These are phyloP conservation scores for Tapirus indicus DNA, from an alignment of 2,797 vertebrate species.

Conservation along the genomic window DNA sequence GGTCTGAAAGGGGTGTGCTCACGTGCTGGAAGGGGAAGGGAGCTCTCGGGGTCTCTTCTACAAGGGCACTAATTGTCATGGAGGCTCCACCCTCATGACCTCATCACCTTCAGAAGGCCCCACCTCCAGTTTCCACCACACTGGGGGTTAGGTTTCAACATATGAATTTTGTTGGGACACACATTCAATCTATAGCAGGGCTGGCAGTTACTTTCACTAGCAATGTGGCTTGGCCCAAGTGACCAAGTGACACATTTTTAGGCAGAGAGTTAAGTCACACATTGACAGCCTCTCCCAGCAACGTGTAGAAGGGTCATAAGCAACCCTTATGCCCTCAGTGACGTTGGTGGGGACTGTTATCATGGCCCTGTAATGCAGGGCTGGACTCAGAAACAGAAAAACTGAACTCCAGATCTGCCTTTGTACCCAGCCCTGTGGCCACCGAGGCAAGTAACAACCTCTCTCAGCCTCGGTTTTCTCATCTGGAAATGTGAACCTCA, in stretches of 20 bases:
- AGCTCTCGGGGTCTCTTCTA: not conserved
- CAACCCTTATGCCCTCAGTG: not conserved
- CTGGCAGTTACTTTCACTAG: not conserved
- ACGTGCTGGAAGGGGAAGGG: not conserved
- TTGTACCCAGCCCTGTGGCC: too few relatives aligned
- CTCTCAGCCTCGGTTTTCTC: not conserved
- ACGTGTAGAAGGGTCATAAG: not conserved
- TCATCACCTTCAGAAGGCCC: not conserved
- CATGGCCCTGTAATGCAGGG: accelerated
- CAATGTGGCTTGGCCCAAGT: not conserved
- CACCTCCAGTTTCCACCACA: not conserved
- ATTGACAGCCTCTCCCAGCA: not conserved
- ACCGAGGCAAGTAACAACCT: not conserved
- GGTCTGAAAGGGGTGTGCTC: not conserved
- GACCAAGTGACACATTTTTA: not conserved
- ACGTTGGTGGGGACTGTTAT: not conserved
- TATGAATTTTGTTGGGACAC: not conserved
- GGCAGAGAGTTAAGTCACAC: not conserved
- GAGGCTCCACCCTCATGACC: not conserved
- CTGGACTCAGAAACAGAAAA: not conserved
- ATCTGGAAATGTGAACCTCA: not conserved
- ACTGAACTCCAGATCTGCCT: not conserved
- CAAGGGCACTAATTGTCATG: not conserved
- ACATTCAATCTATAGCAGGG: not conserved
- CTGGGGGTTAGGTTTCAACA: not conserved